A percentile compares a stretch with the other conserved stretches of the same genome.
Conservation (phyloP, 2,888 invertebrate species). For the Apamea monoglypha region DNA sequence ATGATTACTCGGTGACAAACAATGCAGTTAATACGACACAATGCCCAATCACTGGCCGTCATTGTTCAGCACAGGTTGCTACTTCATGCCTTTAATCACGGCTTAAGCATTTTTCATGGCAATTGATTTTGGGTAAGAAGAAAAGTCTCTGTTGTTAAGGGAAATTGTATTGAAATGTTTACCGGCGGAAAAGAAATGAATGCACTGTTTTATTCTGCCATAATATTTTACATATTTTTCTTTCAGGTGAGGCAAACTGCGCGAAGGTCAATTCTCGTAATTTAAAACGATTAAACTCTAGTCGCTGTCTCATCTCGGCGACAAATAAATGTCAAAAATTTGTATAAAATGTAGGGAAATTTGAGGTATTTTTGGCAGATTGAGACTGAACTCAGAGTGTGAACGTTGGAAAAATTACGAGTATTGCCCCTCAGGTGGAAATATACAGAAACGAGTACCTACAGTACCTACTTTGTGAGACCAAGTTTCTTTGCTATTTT, state of each 20-base stretch:
- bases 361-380: too few species aligned
- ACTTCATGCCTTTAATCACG: constrained; percentile 49
- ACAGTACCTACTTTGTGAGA: neutral
- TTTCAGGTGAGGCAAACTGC: neutral
- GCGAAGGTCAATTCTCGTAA: too few species aligned
- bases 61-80: constrained; percentile 65
- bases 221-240: neutral
- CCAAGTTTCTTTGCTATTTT: neutral
- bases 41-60: constrained; percentile 85
- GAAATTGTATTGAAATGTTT: neutral
- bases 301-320: too few species aligned
- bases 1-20: constrained; percentile 87
- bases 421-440: neutral
- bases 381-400: too few species aligned
- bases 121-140: constrained; percentile 34
- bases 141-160: constrained; percentile 6
- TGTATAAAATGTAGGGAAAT: too few species aligned
- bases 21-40: constrained; percentile 89
- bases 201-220: neutral
- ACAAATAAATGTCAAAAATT: too few species aligned
- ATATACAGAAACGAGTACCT: neutral
- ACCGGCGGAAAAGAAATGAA: too few species aligned
- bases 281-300: too few species aligned
- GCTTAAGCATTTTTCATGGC: constrained; percentile 42
- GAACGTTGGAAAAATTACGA: too few species aligned